Percentiles rank a stretch among this genome's conserved stretches.
phyloP scores from a whole-genome alignment of 1,140 invertebrate species.

The Drosophila neocordata region DNA sequence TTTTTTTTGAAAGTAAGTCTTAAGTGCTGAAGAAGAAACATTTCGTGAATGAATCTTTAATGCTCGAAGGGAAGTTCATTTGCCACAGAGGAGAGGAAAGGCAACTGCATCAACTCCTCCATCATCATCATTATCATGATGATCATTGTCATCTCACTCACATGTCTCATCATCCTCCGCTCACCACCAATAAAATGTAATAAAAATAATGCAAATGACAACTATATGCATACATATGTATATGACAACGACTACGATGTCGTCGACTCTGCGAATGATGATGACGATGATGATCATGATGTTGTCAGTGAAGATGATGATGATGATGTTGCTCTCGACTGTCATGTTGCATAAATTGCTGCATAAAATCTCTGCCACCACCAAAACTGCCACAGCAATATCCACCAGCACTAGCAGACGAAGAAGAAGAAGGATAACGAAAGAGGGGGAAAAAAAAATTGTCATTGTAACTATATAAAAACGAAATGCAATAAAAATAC shows the following conservation, averaged over 20 bases:
- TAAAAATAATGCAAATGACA: conserved; percentile 77
- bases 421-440: neutral
- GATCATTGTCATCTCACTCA: neutral
- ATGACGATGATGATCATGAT: conserved; percentile 30
- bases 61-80: conserved; percentile 6
- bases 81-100: conserved; percentile 11
- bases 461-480: conserved; percentile 77
- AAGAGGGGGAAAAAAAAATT: conserved; percentile 46
- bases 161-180: neutral
- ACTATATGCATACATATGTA: conserved; percentile 27
- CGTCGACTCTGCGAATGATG: conserved; percentile 4
- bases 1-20: neutral
- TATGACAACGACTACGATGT: conserved; percentile 38
- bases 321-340: conserved; percentile 16
- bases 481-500: conserved; percentile 78
- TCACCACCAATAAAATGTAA: conserved; percentile 34
- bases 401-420: no score
- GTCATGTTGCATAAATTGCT: conserved; percentile 68
- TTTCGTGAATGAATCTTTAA: conserved; percentile 16
- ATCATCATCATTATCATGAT: neutral
- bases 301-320: conserved; percentile 27
- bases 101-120: conserved; percentile 28
- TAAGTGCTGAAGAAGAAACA: conserved; percentile 2
- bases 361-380: conserved; percentile 56
- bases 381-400: conserved; percentile 4